These are phyloP conservation scores for Chrysina gloriosa DNA, from an alignment of 2,888 invertebrate species.

Conservation along the genomic window DNA sequence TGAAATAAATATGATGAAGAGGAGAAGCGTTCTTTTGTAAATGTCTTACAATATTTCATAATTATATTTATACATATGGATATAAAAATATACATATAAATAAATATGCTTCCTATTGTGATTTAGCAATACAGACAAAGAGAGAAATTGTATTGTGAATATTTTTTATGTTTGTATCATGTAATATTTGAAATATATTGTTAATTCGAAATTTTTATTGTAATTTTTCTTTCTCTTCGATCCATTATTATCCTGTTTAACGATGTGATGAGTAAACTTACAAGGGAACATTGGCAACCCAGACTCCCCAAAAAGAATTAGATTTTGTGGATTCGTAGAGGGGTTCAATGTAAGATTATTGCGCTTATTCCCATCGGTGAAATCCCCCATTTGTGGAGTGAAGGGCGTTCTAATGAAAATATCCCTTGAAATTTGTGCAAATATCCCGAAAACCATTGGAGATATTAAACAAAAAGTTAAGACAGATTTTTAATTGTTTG, in stretches of 20 bases:
- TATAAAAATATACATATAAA: constrained; percentile 36
- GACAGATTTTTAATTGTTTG: not conserved
- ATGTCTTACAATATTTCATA: constrained; percentile 39
- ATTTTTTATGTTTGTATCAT: constrained; percentile 48
- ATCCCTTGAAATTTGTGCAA: too few relatives aligned
- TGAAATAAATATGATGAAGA: constrained; percentile 6
- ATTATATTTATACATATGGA: constrained; percentile 40
- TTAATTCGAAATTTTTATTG: constrained; percentile 42
- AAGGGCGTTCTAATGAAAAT: too few relatives aligned
- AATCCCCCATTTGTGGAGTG: too few relatives aligned
- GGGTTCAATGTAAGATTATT: too few relatives aligned
- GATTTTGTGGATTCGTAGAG: too few relatives aligned
- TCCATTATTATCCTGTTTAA: too few relatives aligned
- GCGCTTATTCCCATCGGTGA: too few relatives aligned
- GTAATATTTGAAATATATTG: constrained; percentile 46
- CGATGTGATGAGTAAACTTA: not conserved
- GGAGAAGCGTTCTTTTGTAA: constrained; percentile 35
- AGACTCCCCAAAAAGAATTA: too few relatives aligned
- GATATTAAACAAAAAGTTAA: not conserved
- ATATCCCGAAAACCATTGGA: too few relatives aligned
- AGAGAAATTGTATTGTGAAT: constrained; percentile 45
- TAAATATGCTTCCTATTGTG: constrained; percentile 49
- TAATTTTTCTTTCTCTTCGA: too few relatives aligned
- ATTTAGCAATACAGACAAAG: constrained; percentile 50
- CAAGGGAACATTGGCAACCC: too few relatives aligned